Base-by-base conservation (phyloP, 1,140 invertebrate genomes). In the Papilio helenus region DNA sequence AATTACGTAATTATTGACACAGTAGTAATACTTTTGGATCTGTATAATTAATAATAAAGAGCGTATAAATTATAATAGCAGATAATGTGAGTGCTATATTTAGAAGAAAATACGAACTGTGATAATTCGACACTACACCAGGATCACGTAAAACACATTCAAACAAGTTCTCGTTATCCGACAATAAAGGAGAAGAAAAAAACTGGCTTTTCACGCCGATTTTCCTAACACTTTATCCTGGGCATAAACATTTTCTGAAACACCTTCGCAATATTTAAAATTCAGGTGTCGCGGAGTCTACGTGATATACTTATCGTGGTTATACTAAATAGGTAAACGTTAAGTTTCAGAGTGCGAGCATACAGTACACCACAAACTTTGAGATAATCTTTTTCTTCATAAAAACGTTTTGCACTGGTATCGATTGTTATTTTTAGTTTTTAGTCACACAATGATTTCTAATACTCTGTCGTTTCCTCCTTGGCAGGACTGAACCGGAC, bases 281-380 rank as follows among this genome's bases (percentile, higher is more conserved):
- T 94, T 94, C 92, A 79, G 82, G 71, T 51, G 84, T 83, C 83
- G 88, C 83, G 83, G 85, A 81, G 84, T 89, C 89, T 89, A 93
- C 93, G 93, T 94, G 93, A 87, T 91, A 89, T 90, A 92, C 92
- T 94, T 94, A 92, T 80, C 85, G 51, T 83, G 86, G 86, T 88
- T 68, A 89, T 89, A 84, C 82, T 87, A 88, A 88, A 88, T 89
- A 88, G 84, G 80, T 81, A 78, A 71, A 83, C 83, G 83, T 86
- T 71, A 82, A 80, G 68, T 82, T 79, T 76, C 55, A 72, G 76
- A 78, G 74, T 44, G 23, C 29, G 51, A 46, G 49, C 16, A 39
- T n/a, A 58, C 49, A 18, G 23, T 77, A 34, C 16, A 39, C 5
- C 29, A 29, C 8, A 65, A 77, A 58, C 74, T 74, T 49, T 23